Conservation (phyloP, 53 echinoderm and acorn worm genomes). For the Glandiceps talaboti region DNA sequence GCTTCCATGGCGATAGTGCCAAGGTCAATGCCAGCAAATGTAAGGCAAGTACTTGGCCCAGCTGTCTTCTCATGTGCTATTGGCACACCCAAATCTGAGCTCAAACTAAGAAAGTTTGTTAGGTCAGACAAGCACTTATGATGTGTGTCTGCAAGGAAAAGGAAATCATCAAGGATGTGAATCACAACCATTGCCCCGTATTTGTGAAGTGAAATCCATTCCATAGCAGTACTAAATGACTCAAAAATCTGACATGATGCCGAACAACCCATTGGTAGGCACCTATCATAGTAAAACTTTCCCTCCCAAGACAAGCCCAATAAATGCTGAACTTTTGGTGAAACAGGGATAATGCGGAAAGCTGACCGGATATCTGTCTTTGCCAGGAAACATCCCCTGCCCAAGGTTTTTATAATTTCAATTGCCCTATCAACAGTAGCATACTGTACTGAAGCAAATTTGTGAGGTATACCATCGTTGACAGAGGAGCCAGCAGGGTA, state of each 20-base stretch:
- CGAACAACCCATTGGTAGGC: constrained; percentile 37
- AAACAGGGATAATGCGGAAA: constrained; percentile 25
- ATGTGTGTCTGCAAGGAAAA: too few species aligned
- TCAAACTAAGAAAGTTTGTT: too few species aligned
- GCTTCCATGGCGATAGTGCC: too few species aligned
- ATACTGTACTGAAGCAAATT: constrained; percentile 11
- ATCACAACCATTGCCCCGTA: too few species aligned
- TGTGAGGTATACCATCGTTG: constrained; percentile 19
- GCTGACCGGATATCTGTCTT: constrained; percentile 37
- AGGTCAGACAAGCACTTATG: too few species aligned
- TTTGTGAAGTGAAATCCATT: too few species aligned
- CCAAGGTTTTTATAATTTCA: neutral
- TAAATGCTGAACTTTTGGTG: constrained; percentile 30
- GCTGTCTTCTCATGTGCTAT: too few species aligned
- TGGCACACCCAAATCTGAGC: too few species aligned
- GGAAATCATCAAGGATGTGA: too few species aligned
- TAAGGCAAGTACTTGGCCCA: too few species aligned
- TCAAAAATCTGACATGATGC: constrained; percentile 26
- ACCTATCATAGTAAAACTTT: constrained; percentile 26
- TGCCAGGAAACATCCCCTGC: constrained; percentile 14
- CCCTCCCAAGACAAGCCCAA: constrained; percentile 25
- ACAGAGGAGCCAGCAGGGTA: constrained; percentile 20
- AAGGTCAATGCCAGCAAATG: too few species aligned
- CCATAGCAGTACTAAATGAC: constrained; percentile 22
- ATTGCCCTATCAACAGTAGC: constrained; percentile 21